Percentiles rank a stretch among this genome's conserved stretches.
phyloP scores from a whole-genome alignment of 2,113 vertebrate genomes.

The Eonycteris spelaea region DNA sequence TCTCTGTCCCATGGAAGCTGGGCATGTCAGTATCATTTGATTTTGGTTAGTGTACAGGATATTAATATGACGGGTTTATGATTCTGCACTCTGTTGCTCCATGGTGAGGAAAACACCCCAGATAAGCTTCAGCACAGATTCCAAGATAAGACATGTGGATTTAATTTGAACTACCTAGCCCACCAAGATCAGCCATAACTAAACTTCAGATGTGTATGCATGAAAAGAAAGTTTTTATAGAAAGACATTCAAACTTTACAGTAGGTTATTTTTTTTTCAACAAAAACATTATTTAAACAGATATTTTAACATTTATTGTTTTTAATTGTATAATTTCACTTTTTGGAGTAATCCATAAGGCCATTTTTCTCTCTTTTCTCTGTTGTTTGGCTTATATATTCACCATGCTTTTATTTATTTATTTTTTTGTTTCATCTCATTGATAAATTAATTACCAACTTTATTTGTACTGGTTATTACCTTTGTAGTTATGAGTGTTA shows the following conservation, averaged over 20 bases:
- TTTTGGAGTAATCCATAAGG: not conserved
- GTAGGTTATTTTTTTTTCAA: not conserved
- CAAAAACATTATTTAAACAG: not conserved
- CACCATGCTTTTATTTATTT: not conserved
- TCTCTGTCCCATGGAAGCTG: not conserved
- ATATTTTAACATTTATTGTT: not conserved
- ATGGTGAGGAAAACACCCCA: rapidly evolving
- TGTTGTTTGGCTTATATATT: not conserved
- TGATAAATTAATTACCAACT: not conserved
- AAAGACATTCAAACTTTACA: not conserved
- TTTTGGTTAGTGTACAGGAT: not conserved
- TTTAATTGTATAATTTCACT: not conserved
- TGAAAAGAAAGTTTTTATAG: not conserved
- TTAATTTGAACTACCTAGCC: not conserved
- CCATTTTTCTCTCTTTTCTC: not conserved
- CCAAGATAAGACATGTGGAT: not conserved
- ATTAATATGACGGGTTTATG: not conserved
- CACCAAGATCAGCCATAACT: not conserved
- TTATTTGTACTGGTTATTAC: not conserved
- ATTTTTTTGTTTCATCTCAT: not conserved
- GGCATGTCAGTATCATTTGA: not conserved
- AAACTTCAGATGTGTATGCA: not conserved
- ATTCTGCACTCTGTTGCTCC: not conserved
- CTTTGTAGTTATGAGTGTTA: not conserved
- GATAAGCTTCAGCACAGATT: not conserved